Conservation (phyloP, 2,113 vertebrate genomes). For the Athene noctua region DNA sequence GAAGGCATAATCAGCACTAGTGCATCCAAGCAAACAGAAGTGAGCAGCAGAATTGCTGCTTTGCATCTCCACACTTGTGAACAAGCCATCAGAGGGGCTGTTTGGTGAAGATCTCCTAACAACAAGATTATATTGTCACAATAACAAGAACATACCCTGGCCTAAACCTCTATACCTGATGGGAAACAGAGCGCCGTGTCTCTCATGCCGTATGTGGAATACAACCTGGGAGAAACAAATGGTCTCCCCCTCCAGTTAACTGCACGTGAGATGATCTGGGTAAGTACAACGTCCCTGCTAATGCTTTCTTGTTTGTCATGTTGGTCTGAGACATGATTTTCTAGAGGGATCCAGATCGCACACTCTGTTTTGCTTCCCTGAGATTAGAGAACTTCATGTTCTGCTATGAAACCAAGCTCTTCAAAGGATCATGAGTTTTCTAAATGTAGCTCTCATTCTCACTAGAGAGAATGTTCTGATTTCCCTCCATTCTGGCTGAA, state of each 20-base stretch:
- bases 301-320: neutral
- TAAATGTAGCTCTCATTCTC: neutral
- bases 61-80: neutral
- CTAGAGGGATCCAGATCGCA: neutral
- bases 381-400: neutral
- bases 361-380: neutral
- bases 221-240: neutral
- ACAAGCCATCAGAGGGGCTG: neutral
- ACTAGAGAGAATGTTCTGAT: neutral
- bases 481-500: neutral
- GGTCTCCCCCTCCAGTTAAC: fast-evolving
- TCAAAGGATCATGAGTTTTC: neutral
- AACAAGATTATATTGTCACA: neutral
- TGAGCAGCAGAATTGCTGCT: neutral
- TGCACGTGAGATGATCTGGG: neutral
- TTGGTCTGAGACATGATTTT: neutral
- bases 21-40: neutral
- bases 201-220: fast-evolving
- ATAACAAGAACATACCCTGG: neutral
- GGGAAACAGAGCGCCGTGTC: fast-evolving
- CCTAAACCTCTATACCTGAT: neutral
- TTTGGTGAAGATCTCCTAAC: neutral
- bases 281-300: neutral
- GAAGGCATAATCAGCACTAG: neutral
- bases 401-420: neutral